Evolutionary conservation across 2,113 vertebrate species (phyloP), one percentile per base, ranked within the genome.

Genomic region (Bubalus kerabau): DNA sequence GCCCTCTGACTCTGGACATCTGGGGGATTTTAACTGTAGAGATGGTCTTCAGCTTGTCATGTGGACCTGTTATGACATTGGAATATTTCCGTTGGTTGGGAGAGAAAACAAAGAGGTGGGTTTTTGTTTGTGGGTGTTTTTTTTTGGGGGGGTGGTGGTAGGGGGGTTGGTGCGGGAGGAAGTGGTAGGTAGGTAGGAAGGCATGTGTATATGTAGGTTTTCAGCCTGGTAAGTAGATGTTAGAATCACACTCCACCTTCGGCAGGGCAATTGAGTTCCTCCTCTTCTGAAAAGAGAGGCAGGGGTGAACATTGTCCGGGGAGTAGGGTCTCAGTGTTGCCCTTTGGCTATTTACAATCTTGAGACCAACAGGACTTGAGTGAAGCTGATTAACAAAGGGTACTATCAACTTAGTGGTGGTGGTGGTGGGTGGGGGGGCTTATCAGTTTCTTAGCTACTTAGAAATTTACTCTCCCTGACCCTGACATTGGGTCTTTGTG

Each of bases 341-440:
- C 16, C 21, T 82, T 56, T 87, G 10, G 48, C 30, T 7, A 64
- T n/a, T 76, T 82, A 62, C 8, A 90, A 0, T 56, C 30, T 84
- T 76, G 43, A 91, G 23, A 71, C 24, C 21, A n/a, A 46, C 5
- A 93, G 83, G 36, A 59, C 12, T 50, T 46, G 15, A 14, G 17
- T 16, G 30, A 84, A 76, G 2, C 40, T 93, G 17, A 87, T 87
- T 83, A 50, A 32, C 24, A 86, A 64, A 87, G 24, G 11, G 62
- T 3, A 74, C 32, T 21, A 14, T 52, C 62, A 59, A 13, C n/a
- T 94, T 95, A 8, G 46, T 30, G 23, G 30, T 2, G 12, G 9
- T 4, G 50, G 15, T 1, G 14, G 13, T 2, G 12, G 9, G 15
- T 1, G 14, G 13, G 2, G n/a, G 13, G 0, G 23, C 3, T 59